Evolutionary conservation across 2,888 invertebrate genomes (phyloP), one percentile per base, ranked within the genome.

Genomic region (Chrysomela aeneicollis): DNA sequence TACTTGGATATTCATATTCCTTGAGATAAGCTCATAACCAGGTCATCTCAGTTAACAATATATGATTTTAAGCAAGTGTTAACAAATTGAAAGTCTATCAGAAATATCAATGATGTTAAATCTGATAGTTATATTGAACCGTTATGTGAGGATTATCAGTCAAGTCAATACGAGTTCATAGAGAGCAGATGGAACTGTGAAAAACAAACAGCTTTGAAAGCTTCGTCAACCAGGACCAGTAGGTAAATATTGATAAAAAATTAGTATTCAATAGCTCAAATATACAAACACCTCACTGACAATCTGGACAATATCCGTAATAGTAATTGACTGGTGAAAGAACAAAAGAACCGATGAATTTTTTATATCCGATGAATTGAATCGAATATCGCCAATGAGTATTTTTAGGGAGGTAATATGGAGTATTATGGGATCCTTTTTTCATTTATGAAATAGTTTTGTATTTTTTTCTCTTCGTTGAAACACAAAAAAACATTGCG

Each of bases 41-140:
- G n/a, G n/a, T n/a, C n/a, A n/a, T n/a, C n/a, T n/a, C n/a, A n/a
- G n/a, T n/a, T n/a, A n/a, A n/a, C 32, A 6, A 35, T 35, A 9
- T 35, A 35, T 9, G 32, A 35, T 35, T 35, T 3, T 26, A 8
- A 26, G 8, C 26, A 35, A 4, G 9, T 35, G 32, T 35, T 35
- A 42, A 15, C n/a, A 42, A 15, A 12, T 42, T 42, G 6, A 42
- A 42, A 42, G 42, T 42, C 42, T 42, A 42, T 42, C n/a, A 42
- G 15, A 42, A n/a, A 2, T 15, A 15, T 15, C 6, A 15, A 8
- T 8, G n/a, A 42, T 15, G 6, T 15, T 42, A 2, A 42, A 42
- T 42, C 42, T 42, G 42, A 42, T 15, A 42, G 42, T 42, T n/a
- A n/a, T n/a, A 15, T 42, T 42, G n/a, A 42, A 42, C 42, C 42